Conservation (phyloP, 1,140 invertebrate species). For the Lasioglossum albipes region DNA sequence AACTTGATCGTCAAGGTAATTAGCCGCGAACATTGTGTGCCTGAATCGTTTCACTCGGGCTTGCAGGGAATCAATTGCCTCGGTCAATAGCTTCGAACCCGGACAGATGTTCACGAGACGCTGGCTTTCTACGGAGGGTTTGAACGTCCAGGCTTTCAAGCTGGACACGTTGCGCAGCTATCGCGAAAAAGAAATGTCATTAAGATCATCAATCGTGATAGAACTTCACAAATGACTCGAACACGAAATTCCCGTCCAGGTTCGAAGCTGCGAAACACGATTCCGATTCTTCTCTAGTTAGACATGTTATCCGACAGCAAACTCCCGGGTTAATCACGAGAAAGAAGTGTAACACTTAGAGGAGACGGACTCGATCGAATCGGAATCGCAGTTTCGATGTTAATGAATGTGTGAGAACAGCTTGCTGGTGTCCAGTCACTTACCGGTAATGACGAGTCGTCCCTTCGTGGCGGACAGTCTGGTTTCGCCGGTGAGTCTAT, state of each 20-base stretch:
- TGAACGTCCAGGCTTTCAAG: too few species aligned
- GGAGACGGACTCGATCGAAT: conserved; percentile 17
- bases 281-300: conserved; percentile 49
- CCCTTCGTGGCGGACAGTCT: conserved; percentile 95
- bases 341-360: not conserved
- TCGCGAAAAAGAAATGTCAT: too few species aligned
- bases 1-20: conserved; percentile 2
- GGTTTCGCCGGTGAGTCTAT: conserved; percentile 95
- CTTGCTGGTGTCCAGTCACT: conserved; percentile 75
- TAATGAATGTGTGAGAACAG: conserved; percentile 28
- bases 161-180: too few species aligned
- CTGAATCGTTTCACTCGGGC: conserved; percentile 12
- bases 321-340: conserved; percentile 7
- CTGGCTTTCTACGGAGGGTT: too few species aligned
- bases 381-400: conserved; percentile 62
- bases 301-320: not conserved
- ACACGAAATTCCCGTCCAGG: conserved; percentile 28
- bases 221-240: too few species aligned
- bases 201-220: too few species aligned
- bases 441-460: conserved; percentile 96
- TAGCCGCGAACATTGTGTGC: not conserved
- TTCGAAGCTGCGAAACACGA: conserved; percentile 56
- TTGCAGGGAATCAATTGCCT: conserved; percentile 53
- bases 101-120: conserved; percentile 23
- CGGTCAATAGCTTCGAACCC: conserved; percentile 48